phyloP scores from a whole-genome alignment of 1,140 invertebrate genomes.

The Tachypleus tridentatus region DNA sequence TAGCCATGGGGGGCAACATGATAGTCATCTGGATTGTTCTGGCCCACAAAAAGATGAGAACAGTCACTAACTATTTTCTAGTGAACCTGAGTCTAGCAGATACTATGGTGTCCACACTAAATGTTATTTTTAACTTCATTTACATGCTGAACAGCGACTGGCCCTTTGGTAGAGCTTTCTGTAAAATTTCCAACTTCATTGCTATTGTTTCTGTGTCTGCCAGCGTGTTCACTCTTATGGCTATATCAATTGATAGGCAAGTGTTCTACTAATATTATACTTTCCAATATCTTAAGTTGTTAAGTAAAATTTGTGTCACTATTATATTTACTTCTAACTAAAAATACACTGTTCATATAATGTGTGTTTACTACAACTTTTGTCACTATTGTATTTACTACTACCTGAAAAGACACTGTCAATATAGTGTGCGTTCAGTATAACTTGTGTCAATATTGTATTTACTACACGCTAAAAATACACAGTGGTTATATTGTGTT shows the following conservation, averaged over 20 bases:
- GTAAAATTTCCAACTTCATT: conserved; percentile 88
- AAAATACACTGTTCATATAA: too few species aligned
- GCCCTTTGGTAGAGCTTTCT: conserved; percentile 85
- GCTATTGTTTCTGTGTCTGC: conserved; percentile 76
- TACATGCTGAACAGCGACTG: conserved; percentile 86
- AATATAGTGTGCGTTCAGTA: too few species aligned
- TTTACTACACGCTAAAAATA: too few species aligned
- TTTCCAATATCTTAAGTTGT: too few species aligned
- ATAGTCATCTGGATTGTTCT: conserved; percentile 93
- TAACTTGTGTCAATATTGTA: too few species aligned
- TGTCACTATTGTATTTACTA: too few species aligned
- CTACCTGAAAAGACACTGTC: too few species aligned
- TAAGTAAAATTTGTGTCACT: too few species aligned
- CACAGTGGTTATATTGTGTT: too few species aligned
- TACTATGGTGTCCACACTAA: conserved; percentile 77
- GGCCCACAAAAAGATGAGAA: conserved; percentile 67
- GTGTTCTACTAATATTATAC: conserved; percentile 1
- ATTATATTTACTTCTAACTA: too few species aligned
- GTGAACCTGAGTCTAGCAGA: conserved; percentile 90
- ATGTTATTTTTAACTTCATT: conserved; percentile 85
- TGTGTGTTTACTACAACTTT: too few species aligned
- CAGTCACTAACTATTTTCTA: conserved; percentile 90
- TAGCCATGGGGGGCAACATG: conserved; percentile 82
- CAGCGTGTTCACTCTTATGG: conserved; percentile 27
- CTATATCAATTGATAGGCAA: conserved; percentile 27